Base-by-base conservation (phyloP, 2,797 vertebrate species). In the Falco columbarius region DNA sequence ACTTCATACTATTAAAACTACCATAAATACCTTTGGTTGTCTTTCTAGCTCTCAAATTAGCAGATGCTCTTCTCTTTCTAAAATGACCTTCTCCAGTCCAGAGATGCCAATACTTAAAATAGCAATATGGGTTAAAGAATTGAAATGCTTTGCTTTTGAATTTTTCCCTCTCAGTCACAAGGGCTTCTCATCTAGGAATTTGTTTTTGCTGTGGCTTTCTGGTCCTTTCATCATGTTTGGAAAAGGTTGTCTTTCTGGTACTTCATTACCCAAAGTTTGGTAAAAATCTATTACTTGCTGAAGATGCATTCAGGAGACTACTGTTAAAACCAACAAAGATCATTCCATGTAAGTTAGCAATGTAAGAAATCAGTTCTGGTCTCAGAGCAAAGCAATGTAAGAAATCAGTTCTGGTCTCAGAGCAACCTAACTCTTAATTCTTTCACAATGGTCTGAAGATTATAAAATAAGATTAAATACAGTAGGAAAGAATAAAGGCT, bases 21-120 rank as follows among this genome's bases (percentile, higher is more conserved):
- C 91, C 94, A 94, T 87, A 96, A 97, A 97, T 96, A 95, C 84
- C 66, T 96, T 81, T 71, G 56, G 44, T 75, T 90, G 84, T 56
- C 89, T 81, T 94, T 65, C 90, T 81, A 87, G 55, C 55, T 79
- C 81, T 91, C 76, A 92, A 90, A 91, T 96, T 94, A 95, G 81
- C 96, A 97, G 89, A 96, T 97, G 95, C 63, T 95, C 83, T 91
- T 94, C 86, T 77, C 71, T 94, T 95, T 94, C 88, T 93, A 66
- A 91, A 87, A 82, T 85, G 34, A 94, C 71, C 76, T 96, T 95
- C 79, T 72, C 34, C 21, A 32, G 71, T 93, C 34, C 65, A 87
- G 58, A 93, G 74, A 95, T 86, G 32, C 30, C 83, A 89, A 23
- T 32, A 62, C 73, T 94, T 76, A 71, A 81, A 97, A 90, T 83